Evolutionary conservation across 2,113 vertebrate genomes (phyloP).

Genomic region (Edolisoma coerulescens): DNA sequence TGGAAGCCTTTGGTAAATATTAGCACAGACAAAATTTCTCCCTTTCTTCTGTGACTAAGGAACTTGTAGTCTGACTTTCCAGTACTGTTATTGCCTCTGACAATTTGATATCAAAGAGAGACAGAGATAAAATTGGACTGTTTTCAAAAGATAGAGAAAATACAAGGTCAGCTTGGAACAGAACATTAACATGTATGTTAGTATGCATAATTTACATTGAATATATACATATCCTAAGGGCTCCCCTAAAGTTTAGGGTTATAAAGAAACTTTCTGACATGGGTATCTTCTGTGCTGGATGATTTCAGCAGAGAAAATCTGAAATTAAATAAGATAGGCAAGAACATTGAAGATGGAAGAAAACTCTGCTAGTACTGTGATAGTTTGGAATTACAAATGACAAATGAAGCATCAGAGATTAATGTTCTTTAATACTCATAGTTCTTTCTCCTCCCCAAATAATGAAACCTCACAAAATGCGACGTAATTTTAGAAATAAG

Average conservation of each 20-base stretch:
- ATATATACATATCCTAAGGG: background rate
- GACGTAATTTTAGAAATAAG: background rate
- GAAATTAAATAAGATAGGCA: background rate
- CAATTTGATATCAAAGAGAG: background rate
- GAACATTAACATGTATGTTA: background rate
- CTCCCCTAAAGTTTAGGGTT: background rate
- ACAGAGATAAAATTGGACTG: background rate
- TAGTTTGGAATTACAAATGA: background rate
- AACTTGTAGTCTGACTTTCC: background rate
- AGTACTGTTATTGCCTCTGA: background rate
- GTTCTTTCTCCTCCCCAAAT: background rate
- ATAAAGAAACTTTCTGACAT: background rate
- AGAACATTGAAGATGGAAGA: background rate
- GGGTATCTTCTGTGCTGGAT: background rate
- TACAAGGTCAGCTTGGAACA: background rate
- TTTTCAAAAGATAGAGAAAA: background rate
- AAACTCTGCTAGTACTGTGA: background rate
- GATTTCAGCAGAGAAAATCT: background rate
- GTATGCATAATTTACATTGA: background rate
- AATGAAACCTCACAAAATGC: background rate
- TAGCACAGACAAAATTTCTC: background rate
- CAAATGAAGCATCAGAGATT: background rate
- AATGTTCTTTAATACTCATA: background rate
- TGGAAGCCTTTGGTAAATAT: background rate
- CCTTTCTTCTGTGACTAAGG: background rate